These are phyloP conservation scores for Oryzias curvinotus DNA, from an alignment of 2,113 vertebrate genomes.

Conservation along the genomic window DNA sequence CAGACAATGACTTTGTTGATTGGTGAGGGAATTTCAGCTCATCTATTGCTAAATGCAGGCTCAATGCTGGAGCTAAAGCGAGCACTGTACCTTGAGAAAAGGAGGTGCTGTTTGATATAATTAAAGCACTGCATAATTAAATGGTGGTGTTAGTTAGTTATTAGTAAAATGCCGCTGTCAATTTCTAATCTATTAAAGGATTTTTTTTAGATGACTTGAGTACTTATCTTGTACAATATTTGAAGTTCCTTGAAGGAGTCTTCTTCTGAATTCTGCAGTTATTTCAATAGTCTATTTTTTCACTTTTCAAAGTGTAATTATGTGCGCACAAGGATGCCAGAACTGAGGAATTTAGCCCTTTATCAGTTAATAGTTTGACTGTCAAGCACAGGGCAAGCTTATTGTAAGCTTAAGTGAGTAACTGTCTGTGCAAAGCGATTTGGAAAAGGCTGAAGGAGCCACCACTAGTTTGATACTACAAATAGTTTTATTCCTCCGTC, in stretches of 20 bases:
- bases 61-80: neutral
- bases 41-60: conserved; percentile 3
- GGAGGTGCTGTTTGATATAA: neutral
- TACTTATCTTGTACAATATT: conserved; percentile 1
- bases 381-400: conserved; percentile 10
- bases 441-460: conserved; percentile 4
- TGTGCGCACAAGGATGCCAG: conserved; percentile 1
- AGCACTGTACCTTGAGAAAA: neutral
- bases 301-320: conserved; percentile 15
- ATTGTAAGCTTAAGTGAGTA: conserved; percentile 9
- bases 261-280: neutral
- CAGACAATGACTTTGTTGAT: conserved; percentile 12
- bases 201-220: no score
- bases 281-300: conserved; percentile 9
- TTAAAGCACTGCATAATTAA: neutral
- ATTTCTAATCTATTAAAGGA: conserved; percentile 4
- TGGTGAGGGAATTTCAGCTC: conserved; percentile 4
- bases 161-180: neutral
- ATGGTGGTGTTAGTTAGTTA: neutral
- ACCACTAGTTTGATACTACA: neutral
- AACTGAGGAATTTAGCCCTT: neutral
- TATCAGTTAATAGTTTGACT: conserved; percentile 19
- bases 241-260: conserved; percentile 10
- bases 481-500: neutral
- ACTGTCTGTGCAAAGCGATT: conserved; percentile 3